A percentile compares a stretch with the other conserved stretches of the same genome.
Evolutionary conservation across 2,113 vertebrate genomes (phyloP).

Genomic region (Dinomys branickii): DNA sequence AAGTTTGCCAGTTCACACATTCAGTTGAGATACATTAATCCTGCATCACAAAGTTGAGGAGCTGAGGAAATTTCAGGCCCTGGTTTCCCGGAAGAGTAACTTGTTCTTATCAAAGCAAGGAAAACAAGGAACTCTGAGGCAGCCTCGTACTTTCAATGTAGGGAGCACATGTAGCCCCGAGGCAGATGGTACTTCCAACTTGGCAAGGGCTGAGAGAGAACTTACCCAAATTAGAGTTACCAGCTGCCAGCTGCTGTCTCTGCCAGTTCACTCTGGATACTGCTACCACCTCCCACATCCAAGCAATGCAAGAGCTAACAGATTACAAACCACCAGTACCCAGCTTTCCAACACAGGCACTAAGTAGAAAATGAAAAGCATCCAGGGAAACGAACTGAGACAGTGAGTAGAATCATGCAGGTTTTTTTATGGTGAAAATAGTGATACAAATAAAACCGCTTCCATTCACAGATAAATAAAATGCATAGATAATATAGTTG

Average conservation of each 20-base stretch:
- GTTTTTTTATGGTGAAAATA: neutral
- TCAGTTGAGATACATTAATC: neutral
- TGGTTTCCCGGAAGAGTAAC: neutral
- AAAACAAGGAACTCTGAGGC: neutral
- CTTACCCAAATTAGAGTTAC: constrained; percentile 48
- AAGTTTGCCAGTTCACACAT: neutral
- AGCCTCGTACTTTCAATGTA: neutral
- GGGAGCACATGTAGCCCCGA: neutral
- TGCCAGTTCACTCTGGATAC: constrained; percentile 11
- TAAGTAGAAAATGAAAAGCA: neutral
- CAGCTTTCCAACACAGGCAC: neutral
- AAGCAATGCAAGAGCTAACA: constrained; percentile 21
- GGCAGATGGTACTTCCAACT: constrained; percentile 56
- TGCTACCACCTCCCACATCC: neutral
- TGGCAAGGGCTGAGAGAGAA: constrained; percentile 46
- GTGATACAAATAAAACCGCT: neutral
- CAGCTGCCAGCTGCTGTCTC: constrained; percentile 50
- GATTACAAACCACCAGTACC: constrained; percentile 12
- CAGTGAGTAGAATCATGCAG: neutral
- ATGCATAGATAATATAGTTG: neutral
- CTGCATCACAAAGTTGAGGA: neutral
- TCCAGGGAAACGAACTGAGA: neutral
- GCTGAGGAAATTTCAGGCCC: neutral
- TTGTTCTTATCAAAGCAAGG: constrained; percentile 16
- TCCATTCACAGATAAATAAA: neutral